Evolutionary conservation across 2,113 vertebrate species (phyloP), one percentile per base, ranked within the genome.

Genomic region (Micronycteris hirsuta): DNA sequence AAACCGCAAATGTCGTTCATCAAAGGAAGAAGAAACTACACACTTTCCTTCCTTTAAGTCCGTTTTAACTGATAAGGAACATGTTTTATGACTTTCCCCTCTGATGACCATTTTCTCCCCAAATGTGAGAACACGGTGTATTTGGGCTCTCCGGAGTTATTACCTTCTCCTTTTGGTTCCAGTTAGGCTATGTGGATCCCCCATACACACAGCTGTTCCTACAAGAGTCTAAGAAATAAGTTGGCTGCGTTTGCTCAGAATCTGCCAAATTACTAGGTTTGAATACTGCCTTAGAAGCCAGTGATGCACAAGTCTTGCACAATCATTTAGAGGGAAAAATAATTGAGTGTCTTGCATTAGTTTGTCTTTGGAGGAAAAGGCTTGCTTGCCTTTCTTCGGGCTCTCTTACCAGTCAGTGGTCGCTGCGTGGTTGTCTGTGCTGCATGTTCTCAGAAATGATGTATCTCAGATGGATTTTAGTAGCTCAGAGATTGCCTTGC

Each of bases 261-360:
- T 33, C 43, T 80, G 56, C 63, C n/a, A 58, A 70, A 74, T 68
- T 92, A 71, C 86, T 93, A 36, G n/a, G n/a, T 93, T 73, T 93
- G 78, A 71, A 49, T 77, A 85, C 7, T 86, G 95, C 10, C 80
- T 95, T 71, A 91, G 58, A 74, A 31, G 13, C 65, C 56, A 96
- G 0, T 68, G 54, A 63, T 16, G 10, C 26, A 3, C 3, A 77
- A 63, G 58, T 43, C 61, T 58, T 83, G 58, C 54, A 65, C 3
- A 58, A 8, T 63, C 22, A 87, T 52, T 89, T 56, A 61, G 85
- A 80, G 31, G 68, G 41, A 33, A 41, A 65, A 82, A 22, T 49
- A 41, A 47, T 15, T 3, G 41, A 22, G 12, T 86, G 77, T 56
- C 56, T 47, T 80, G 15, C 9, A 36, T 83, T 85, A 17, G 74